Percentiles rank a stretch among this genome's conserved stretches.
phyloP scores from a whole-genome alignment of 2,113 vertebrate species.

The Cercopithecus mona region DNA sequence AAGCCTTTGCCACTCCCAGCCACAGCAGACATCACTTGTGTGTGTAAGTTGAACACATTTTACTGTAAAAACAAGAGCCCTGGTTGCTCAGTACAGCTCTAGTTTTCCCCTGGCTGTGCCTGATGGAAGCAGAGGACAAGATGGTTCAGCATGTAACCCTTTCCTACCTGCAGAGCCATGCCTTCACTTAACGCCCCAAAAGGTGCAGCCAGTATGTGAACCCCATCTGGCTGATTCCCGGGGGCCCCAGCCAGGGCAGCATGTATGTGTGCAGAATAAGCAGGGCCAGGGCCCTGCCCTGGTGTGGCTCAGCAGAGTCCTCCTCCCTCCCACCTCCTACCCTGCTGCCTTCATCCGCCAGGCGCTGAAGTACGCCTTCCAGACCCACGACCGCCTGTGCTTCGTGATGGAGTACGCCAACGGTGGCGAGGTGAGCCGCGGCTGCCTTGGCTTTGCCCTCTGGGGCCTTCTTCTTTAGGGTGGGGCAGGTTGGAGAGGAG shows the following conservation, averaged over 20 bases:
- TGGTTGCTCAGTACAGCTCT: not conserved
- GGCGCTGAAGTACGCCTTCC: conserved; percentile 97
- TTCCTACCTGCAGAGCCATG: not conserved
- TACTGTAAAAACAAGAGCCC: not conserved
- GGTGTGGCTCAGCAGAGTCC: not conserved
- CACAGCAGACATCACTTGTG: not conserved
- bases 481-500: not conserved
- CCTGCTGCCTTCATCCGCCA: conserved; percentile 55
- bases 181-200: not conserved
- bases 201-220: not conserved
- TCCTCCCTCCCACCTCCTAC: not conserved
- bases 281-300: too few relatives aligned
- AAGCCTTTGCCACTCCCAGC: not conserved
- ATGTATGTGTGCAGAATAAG: fast-evolving
- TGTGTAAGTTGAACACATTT: not conserved
- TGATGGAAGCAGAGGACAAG: not conserved
- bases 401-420: conserved; percentile 99
- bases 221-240: not conserved
- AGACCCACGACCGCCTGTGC: conserved; percentile 95
- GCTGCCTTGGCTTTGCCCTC: fast-evolving
- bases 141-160: not conserved
- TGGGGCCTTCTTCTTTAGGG: fast-evolving
- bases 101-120: not conserved
- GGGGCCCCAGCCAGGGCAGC: fast-evolving
- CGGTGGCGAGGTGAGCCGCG: conserved; percentile 90